These are phyloP conservation scores for Ptychodera flava DNA, from an alignment of 35 echinoderm and acorn worm genomes.

Conservation along the genomic window DNA sequence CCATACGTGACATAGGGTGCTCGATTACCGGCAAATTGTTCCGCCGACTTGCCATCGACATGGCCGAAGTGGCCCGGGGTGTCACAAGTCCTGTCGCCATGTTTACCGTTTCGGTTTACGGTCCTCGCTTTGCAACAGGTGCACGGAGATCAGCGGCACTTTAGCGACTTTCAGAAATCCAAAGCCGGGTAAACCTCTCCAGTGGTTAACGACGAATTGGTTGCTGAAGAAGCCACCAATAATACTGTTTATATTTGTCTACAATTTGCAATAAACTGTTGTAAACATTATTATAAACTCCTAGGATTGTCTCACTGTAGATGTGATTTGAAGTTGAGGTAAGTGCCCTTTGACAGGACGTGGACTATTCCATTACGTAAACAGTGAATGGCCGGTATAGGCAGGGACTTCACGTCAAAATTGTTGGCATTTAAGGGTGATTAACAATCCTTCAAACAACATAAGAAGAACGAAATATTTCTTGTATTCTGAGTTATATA, in stretches of 20 bases:
- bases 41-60: slow-evolving; percentile 15
- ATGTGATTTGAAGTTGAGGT: background rate
- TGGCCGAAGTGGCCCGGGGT: slow-evolving; percentile 41
- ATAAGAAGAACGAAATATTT: background rate
- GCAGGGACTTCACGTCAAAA: background rate
- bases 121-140: background rate
- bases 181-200: background rate
- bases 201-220: background rate
- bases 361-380: background rate
- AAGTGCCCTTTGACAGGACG: background rate
- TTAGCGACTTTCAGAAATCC: background rate
- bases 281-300: background rate
- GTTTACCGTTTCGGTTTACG: background rate
- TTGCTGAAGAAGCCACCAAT: background rate
- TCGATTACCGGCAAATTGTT: slow-evolving; percentile 84
- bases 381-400: too few species aligned
- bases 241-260: background rate
- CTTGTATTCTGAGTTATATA: too few species aligned
- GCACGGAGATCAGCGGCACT: too few species aligned
- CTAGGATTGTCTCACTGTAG: background rate
- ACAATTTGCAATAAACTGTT: background rate
- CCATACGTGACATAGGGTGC: slow-evolving; percentile 69
- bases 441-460: background rate
- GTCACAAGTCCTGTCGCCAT: slow-evolving; percentile 56
- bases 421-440: background rate